Evolutionary conservation across 2,888 invertebrate species (phyloP).

Genomic region (Lithophane ornitopus): DNA sequence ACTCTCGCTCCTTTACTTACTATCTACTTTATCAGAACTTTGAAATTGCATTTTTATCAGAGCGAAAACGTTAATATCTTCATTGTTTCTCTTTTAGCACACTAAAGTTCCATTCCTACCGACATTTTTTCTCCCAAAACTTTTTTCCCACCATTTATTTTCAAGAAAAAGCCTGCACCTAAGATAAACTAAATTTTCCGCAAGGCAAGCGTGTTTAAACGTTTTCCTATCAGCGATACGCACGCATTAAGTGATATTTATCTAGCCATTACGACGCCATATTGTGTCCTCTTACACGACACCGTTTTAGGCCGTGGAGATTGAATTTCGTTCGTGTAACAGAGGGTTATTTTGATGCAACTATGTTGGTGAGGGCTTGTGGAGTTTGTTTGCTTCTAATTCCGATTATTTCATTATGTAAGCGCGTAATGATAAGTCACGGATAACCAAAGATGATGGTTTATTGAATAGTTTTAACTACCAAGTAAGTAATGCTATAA

Average conservation of each 20-base stretch:
- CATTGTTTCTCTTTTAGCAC: slow-evolving; percentile 20
- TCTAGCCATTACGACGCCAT: slow-evolving; percentile 52
- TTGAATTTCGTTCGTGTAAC: slow-evolving; percentile 51
- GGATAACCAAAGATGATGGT: too few species aligned
- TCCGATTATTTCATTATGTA: too few species aligned
- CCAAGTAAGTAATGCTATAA: too few species aligned
- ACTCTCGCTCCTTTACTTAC: slow-evolving; percentile 11
- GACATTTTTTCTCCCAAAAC: not conserved
- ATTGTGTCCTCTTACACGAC: slow-evolving; percentile 38
- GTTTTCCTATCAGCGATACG: slow-evolving; percentile 51
- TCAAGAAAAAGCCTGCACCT: slow-evolving; percentile 27
- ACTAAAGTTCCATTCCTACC: not conserved
- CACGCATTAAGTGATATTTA: slow-evolving; percentile 57
- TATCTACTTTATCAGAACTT: slow-evolving; percentile 20
- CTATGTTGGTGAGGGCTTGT: too few species aligned
- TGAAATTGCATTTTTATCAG: not conserved
- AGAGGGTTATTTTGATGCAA: slow-evolving; percentile 18
- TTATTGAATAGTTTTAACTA: too few species aligned
- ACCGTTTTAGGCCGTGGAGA: slow-evolving; percentile 25
- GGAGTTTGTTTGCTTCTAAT: too few species aligned
- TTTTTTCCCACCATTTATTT: slow-evolving; percentile 9
- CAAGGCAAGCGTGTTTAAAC: slow-evolving; percentile 41
- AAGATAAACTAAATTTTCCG: slow-evolving; percentile 46
- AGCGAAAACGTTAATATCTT: not conserved
- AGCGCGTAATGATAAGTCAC: too few species aligned